These are phyloP conservation scores for Coelopa frigida DNA, from an alignment of 1,140 invertebrate species.

Conservation along the genomic window DNA sequence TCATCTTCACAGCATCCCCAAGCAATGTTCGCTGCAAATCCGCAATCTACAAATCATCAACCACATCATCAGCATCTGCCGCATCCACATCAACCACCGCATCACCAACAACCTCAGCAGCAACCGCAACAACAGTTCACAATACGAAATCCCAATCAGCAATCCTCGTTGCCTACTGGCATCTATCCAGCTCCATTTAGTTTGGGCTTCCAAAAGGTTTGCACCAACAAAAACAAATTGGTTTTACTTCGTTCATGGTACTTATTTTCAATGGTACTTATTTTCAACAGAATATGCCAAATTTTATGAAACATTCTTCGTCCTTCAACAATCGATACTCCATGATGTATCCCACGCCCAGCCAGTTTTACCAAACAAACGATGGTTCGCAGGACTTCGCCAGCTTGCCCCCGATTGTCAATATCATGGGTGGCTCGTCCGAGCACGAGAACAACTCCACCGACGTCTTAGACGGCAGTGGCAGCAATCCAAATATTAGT, in stretches of 20 bases:
- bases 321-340: slow-evolving; percentile 32
- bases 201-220: slow-evolving; percentile 36
- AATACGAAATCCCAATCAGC: slow-evolving; percentile 9
- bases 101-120: slow-evolving; percentile 12
- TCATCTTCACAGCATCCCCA: slow-evolving; percentile 18
- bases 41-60: slow-evolving; percentile 15
- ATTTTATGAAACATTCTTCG: slow-evolving; percentile 23
- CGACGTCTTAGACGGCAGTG: slow-evolving; percentile 37
- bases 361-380: slow-evolving; percentile 17
- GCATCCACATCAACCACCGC: slow-evolving; percentile 11
- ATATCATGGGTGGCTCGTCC: slow-evolving; percentile 35
- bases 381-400: slow-evolving; percentile 37
- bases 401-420: slow-evolving; percentile 37
- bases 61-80: slow-evolving; percentile 9
- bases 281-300: slow-evolving; percentile 15
- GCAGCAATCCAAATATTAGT: slow-evolving; percentile 36
- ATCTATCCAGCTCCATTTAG: slow-evolving; percentile 38
- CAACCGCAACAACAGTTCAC: slow-evolving; percentile 15
- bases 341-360: slow-evolving; percentile 30
- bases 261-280: not conserved
- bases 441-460: slow-evolving; percentile 37
- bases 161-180: slow-evolving; percentile 19
- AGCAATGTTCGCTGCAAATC: slow-evolving; percentile 16
- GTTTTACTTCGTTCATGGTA: not conserved
- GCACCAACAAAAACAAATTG: not conserved